Conservation (phyloP, 92 coral and sea anemone genomes). For the Galaxea fascicularis region DNA sequence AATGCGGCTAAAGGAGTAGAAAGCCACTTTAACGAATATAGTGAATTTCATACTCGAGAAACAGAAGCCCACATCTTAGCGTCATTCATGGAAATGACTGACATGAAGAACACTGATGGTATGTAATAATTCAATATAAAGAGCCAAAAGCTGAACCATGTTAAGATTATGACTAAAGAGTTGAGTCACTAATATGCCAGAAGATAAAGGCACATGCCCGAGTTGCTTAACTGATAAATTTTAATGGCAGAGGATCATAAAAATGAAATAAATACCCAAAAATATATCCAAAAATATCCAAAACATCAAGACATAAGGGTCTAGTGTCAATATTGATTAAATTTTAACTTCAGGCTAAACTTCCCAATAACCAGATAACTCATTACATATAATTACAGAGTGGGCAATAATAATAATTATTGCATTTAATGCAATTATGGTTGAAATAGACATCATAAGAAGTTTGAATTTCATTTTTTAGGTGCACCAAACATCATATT, state of each 20-base stretch:
- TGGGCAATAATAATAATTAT: not conserved
- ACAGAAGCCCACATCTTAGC: slow-evolving; percentile 65
- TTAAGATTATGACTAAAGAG: too few species aligned
- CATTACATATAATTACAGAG: too few species aligned
- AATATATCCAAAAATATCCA: too few species aligned
- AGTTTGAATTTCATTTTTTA: not conserved
- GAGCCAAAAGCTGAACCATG: too few species aligned
- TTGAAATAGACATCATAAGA: not conserved
- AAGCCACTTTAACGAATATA: slow-evolving; percentile 62
- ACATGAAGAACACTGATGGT: slow-evolving; percentile 52
- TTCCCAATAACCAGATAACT: not conserved
- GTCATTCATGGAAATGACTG: slow-evolving; percentile 63
- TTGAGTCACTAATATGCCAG: too few species aligned
- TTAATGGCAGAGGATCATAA: too few species aligned
- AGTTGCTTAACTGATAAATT: too few species aligned
- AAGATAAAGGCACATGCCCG: too few species aligned
- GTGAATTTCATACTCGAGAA: slow-evolving; percentile 64
- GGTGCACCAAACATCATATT: slow-evolving; percentile 46
- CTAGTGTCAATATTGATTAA: too few species aligned
- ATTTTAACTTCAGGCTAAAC: slow-evolving; percentile 8
- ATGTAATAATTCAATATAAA: slow-evolving; percentile 19
- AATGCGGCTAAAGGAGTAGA: slow-evolving; percentile 62
- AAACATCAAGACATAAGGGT: too few species aligned
- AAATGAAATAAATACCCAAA: too few species aligned
- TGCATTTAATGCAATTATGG: not conserved